Percentiles rank a stretch among this genome's conserved stretches.
Evolutionary conservation across 2,888 invertebrate genomes (phyloP).

Genomic region (Drosophila buzzatii): DNA sequence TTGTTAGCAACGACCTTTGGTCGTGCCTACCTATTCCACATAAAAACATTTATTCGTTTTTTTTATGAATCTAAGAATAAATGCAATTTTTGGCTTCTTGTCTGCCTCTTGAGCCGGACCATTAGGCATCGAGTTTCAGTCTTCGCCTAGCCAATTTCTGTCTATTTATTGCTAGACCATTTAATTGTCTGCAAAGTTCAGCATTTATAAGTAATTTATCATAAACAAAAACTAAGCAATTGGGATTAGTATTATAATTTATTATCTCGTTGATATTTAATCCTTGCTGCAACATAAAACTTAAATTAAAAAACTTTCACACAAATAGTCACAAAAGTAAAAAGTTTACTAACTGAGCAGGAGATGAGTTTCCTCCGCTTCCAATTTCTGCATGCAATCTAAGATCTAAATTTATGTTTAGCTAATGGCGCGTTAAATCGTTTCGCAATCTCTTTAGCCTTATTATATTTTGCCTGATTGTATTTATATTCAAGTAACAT

Average conservation of each 20-base stretch:
- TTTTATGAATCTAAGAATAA: background rate
- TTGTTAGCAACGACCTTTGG: too few species aligned
- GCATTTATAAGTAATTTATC: background rate
- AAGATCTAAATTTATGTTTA: background rate
- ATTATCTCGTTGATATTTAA: background rate
- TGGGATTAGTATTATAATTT: background rate
- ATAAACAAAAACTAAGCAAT: background rate
- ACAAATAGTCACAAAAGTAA: background rate
- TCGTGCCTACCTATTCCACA: background rate
- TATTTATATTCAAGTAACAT: background rate
- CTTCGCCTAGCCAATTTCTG: background rate
- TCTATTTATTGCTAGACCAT: background rate
- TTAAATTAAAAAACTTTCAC: slow-evolving; percentile 17
- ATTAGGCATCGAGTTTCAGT: background rate
- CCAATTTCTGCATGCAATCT: slow-evolving; percentile 5
- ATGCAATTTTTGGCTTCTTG: background rate
- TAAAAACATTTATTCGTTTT: too few species aligned
- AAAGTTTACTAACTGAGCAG: slow-evolving; percentile 17
- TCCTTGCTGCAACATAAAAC: slow-evolving; percentile 9
- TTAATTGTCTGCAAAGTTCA: background rate
- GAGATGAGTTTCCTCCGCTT: slow-evolving; percentile 7
- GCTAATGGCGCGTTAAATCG: background rate
- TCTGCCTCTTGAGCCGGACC: background rate
- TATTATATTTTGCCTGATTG: background rate
- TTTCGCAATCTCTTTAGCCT: background rate